A percentile compares a stretch with the other conserved stretches of the same genome.
Evolutionary conservation across 35 echinoderm and acorn worm genomes (phyloP).

Genomic region (Diadema setosum): DNA sequence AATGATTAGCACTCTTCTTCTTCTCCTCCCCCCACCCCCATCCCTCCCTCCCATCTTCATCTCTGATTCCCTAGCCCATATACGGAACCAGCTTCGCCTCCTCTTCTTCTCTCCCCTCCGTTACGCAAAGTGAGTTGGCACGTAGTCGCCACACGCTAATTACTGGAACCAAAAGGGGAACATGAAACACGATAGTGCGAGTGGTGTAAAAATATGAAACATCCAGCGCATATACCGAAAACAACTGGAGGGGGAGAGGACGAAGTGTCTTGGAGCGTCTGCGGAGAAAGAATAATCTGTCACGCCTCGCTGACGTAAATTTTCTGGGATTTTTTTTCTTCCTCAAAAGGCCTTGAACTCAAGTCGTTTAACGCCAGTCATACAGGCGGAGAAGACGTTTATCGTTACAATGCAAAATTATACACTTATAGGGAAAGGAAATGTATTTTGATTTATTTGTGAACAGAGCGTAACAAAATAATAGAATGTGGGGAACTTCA

Average conservation of each 20-base stretch:
- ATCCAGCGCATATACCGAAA: neutral
- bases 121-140: neutral
- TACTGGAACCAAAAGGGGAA: neutral
- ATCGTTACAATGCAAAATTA: no score
- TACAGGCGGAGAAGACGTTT: no score
- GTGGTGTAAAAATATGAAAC: slow-evolving; percentile 15
- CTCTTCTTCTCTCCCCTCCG: neutral
- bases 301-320: neutral
- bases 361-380: no score
- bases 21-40: neutral
- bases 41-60: neutral
- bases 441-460: no score
- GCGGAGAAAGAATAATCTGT: neutral
- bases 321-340: no score
- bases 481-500: no score
- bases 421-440: no score
- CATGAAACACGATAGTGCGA: neutral
- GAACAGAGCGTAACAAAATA: no score
- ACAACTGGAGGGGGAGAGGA: neutral
- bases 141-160: neutral
- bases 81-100: neutral
- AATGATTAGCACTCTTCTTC: no score
- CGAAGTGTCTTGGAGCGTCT: neutral
- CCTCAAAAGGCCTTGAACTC: no score
- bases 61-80: no score